phyloP scores from a whole-genome alignment of 2,888 invertebrate genomes.

The Monochamus alternatus region DNA sequence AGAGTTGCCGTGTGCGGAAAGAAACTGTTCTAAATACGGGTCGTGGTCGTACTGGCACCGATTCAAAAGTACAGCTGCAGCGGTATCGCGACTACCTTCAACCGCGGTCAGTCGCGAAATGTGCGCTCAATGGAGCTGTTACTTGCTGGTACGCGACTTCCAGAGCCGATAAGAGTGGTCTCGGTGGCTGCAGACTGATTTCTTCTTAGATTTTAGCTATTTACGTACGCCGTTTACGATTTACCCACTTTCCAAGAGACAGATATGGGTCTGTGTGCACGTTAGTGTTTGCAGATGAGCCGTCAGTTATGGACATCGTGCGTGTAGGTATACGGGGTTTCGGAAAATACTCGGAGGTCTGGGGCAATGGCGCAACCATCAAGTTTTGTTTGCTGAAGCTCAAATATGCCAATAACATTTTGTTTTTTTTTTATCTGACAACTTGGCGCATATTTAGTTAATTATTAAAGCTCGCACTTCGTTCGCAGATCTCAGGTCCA shows the following conservation, averaged over 20 bases:
- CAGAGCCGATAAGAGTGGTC: conserved; percentile 28
- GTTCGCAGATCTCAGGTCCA: too few relatives aligned
- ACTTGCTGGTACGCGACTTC: conserved; percentile 28
- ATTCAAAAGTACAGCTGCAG: neutral
- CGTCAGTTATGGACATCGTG: neutral
- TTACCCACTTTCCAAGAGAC: conserved; percentile 24
- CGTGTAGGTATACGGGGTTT: neutral
- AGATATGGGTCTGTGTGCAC: neutral
- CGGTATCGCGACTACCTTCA: conserved; percentile 9
- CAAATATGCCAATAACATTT: too few relatives aligned
- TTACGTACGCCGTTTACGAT: conserved; percentile 9
- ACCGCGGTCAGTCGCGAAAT: conserved; percentile 17
- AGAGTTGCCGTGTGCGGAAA: too few relatives aligned
- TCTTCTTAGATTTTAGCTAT: conserved; percentile 20
- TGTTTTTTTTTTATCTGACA: too few relatives aligned
- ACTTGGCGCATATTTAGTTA: too few relatives aligned
- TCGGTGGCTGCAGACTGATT: conserved; percentile 9
- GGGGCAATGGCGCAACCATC: too few relatives aligned
- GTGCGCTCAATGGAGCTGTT: conserved; percentile 26
- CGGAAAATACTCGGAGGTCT: neutral
- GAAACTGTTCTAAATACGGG: neutral
- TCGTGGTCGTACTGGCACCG: neutral
- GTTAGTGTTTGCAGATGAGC: neutral
- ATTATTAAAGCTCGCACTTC: too few relatives aligned
- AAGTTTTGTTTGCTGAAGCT: too few relatives aligned